Percentiles rank a stretch among this genome's conserved stretches.
phyloP scores from a whole-genome alignment of 2,888 invertebrate species.

The Anaspis maculata region DNA sequence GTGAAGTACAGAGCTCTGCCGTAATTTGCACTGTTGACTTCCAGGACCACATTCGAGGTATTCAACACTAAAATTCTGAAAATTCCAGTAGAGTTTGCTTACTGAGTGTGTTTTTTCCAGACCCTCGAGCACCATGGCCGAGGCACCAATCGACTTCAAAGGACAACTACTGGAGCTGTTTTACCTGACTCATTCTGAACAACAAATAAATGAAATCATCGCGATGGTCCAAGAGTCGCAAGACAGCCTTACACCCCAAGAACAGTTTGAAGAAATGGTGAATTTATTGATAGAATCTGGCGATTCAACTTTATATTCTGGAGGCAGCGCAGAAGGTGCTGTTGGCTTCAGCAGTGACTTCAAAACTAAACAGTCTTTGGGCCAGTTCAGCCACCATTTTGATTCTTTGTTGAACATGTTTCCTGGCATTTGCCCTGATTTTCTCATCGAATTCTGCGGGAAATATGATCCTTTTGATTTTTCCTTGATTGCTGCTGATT shows the following conservation, averaged over 20 bases:
- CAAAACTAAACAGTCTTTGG: not conserved
- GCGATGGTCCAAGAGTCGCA: slow-evolving; percentile 5
- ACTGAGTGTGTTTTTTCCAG: too few species aligned
- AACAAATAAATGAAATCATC: slow-evolving; percentile 5
- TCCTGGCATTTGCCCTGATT: slow-evolving; percentile 13
- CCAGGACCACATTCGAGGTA: too few species aligned
- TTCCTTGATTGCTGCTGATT: slow-evolving; percentile 2
- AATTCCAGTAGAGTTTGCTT: too few species aligned
- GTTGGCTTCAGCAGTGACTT: not conserved
- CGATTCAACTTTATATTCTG: slow-evolving; percentile 3
- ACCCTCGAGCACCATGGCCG: too few species aligned
- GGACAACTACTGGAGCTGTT: too few species aligned
- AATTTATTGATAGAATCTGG: slow-evolving; percentile 9
- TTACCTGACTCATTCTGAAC: too few species aligned
- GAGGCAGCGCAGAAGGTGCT: not conserved
- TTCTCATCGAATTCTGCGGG: slow-evolving; percentile 11
- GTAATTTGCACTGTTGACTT: too few species aligned
- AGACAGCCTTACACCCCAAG: slow-evolving; percentile 1
- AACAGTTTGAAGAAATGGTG: slow-evolving; percentile 9
- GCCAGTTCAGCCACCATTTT: slow-evolving; percentile 1
- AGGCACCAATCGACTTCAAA: too few species aligned
- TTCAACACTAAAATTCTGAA: too few species aligned
- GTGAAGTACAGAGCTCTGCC: too few species aligned
- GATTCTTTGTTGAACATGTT: slow-evolving; percentile 12
- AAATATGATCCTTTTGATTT: slow-evolving; percentile 4